phyloP scores from a whole-genome alignment of 2,113 vertebrate species.

The Isichthys henryi region DNA sequence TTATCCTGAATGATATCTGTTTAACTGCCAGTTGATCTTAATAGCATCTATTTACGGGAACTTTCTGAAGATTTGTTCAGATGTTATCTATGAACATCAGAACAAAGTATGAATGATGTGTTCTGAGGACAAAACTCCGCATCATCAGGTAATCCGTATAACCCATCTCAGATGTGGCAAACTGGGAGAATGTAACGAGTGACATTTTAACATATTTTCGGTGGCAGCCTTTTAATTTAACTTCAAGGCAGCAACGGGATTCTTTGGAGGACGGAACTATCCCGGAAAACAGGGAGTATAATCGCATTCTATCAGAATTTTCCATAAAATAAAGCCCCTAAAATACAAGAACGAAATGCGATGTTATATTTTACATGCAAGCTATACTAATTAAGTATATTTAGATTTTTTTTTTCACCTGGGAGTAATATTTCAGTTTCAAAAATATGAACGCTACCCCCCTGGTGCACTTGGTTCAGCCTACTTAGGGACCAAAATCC shows the following conservation, averaged over 20 bases:
- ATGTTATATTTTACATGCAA: not conserved
- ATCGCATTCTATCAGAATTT: not conserved
- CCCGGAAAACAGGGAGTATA: not conserved
- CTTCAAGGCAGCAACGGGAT: slow-evolving; percentile 1
- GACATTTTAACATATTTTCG: not conserved
- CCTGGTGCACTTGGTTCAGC: not conserved
- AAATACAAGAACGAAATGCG: not conserved
- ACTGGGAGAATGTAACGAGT: not conserved
- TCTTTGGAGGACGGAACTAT: not conserved
- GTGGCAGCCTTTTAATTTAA: not conserved
- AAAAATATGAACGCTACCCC: not conserved
- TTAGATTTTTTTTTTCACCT: not conserved
- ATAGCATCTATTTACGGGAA: not conserved
- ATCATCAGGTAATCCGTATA: not conserved
- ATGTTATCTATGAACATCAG: not conserved
- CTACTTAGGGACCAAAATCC: not conserved
- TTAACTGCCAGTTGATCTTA: not conserved
- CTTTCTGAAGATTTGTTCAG: not conserved
- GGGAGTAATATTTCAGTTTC: not conserved
- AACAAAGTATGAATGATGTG: not conserved
- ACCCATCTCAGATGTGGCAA: not conserved
- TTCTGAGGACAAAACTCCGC: not conserved
- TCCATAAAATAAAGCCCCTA: not conserved
- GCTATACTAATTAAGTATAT: not conserved
- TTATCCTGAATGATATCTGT: not conserved